Evolutionary conservation across 2,888 invertebrate genomes (phyloP).

Genomic region (Pachymerium ferrugineum): DNA sequence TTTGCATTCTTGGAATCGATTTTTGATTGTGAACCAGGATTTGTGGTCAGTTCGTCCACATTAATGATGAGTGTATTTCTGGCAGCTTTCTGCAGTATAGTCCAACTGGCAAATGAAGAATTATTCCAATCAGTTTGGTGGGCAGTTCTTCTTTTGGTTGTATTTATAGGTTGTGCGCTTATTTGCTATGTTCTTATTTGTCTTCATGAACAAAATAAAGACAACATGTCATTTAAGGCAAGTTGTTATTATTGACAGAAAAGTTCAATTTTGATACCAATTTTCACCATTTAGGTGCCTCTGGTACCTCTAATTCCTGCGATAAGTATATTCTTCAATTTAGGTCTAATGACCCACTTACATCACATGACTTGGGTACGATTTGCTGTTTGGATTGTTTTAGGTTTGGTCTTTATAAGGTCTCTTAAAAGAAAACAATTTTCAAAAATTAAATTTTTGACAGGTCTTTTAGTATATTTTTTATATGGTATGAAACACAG

Average conservation of each 20-base stretch:
- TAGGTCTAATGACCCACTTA: conserved; percentile 75
- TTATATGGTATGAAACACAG: conserved; percentile 35
- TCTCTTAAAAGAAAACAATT: not conserved
- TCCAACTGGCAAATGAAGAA: conserved; percentile 56
- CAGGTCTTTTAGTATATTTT: conserved; percentile 35
- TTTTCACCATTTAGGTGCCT: conserved; percentile 64
- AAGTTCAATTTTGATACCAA: not conserved
- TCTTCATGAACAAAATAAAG: conserved; percentile 46
- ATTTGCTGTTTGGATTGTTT: conserved; percentile 77
- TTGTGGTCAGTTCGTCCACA: conserved; percentile 66
- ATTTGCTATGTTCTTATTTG: conserved; percentile 44
- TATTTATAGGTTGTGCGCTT: conserved; percentile 43
- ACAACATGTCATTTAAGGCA: conserved; percentile 39
- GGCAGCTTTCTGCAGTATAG: conserved; percentile 61
- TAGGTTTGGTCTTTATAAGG: conserved; percentile 57
- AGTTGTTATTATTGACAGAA: no score
- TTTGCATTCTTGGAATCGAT: conserved; percentile 70
- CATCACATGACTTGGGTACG: conserved; percentile 75
- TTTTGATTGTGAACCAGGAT: conserved; percentile 69
- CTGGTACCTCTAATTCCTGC: conserved; percentile 73
- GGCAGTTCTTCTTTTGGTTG: conserved; percentile 54
- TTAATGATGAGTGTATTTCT: conserved; percentile 62
- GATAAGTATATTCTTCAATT: conserved; percentile 71
- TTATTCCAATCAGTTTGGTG: conserved; percentile 59
- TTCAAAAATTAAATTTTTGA: no score